phyloP scores from a whole-genome alignment of 92 coral and sea anemone species.

The Siderastrea radians region DNA sequence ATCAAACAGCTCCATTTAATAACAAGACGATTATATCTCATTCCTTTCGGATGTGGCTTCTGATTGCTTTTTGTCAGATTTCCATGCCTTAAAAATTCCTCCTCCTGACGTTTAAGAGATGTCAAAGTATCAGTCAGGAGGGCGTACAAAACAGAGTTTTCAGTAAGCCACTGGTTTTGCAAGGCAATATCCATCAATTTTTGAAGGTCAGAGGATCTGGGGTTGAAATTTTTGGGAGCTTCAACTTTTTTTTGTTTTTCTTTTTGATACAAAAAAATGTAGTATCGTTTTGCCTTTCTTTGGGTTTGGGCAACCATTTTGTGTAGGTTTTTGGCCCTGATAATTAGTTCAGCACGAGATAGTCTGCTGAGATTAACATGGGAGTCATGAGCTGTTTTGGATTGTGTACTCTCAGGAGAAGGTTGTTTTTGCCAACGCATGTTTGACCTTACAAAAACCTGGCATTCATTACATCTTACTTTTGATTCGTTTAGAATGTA shows the following conservation, averaged over 20 bases:
- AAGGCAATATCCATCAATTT: conserved; percentile 43
- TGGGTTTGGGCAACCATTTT: background rate
- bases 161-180: conserved; percentile 25
- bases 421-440: conserved; percentile 9
- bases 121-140: conserved; percentile 43
- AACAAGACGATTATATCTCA: conserved; percentile 54
- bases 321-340: no score
- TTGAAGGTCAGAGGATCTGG: conserved; percentile 40
- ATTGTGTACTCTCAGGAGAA: conserved; percentile 3
- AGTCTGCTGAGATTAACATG: conserved; percentile 22
- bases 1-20: conserved; percentile 68
- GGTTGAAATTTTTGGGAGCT: conserved; percentile 37
- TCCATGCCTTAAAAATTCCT: conserved; percentile 20
- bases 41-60: conserved; percentile 4
- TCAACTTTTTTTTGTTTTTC: conserved; percentile 29
- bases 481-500: no score
- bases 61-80: conserved; percentile 32
- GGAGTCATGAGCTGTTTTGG: conserved; percentile 32
- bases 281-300: conserved; percentile 12
- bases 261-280: conserved; percentile 16
- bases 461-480: conserved; percentile 19
- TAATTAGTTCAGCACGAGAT: conserved; percentile 36
- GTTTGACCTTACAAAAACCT: conserved; percentile 14
- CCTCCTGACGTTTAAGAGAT: conserved; percentile 42
- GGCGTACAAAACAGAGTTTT: conserved; percentile 54